These are phyloP conservation scores for Tychaedon coryphoeus DNA, from an alignment of 2,113 vertebrate genomes.

Conservation along the genomic window DNA sequence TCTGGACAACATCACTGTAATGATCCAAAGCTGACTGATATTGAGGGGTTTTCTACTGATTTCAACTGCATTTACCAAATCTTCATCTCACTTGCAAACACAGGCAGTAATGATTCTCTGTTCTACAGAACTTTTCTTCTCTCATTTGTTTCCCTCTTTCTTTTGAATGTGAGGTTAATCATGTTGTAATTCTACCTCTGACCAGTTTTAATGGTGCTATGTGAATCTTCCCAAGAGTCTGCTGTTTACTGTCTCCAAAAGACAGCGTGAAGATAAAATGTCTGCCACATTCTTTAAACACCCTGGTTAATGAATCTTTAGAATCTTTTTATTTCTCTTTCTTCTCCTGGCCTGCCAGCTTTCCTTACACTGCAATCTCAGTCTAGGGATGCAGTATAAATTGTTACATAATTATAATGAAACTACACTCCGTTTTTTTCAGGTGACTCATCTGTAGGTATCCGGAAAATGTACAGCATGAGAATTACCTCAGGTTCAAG, in stretches of 20 bases:
- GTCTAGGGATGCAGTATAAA: not conserved
- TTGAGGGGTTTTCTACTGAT: not conserved
- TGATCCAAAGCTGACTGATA: not conserved
- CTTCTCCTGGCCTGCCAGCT: not conserved
- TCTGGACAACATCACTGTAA: not conserved
- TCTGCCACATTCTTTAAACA: not conserved
- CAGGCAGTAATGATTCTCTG: not conserved
- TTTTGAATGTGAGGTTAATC: not conserved
- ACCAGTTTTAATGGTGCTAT: not conserved
- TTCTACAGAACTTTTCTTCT: not conserved
- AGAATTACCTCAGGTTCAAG: not conserved
- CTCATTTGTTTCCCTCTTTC: not conserved
- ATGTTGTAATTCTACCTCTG: not conserved
- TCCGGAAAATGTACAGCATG: not conserved
- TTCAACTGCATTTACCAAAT: not conserved
- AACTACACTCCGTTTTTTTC: not conserved
- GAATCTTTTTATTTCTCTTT: not conserved
- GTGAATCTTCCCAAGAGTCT: not conserved
- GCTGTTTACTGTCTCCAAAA: not conserved
- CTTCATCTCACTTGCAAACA: not conserved
- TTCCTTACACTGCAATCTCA: not conserved
- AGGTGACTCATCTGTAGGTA: not conserved
- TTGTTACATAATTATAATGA: not conserved
- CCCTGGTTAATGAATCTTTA: not conserved
- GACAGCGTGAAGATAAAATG: not conserved